Conservation (phyloP, 1,140 invertebrate genomes). For the Phocides pigmalion region DNA sequence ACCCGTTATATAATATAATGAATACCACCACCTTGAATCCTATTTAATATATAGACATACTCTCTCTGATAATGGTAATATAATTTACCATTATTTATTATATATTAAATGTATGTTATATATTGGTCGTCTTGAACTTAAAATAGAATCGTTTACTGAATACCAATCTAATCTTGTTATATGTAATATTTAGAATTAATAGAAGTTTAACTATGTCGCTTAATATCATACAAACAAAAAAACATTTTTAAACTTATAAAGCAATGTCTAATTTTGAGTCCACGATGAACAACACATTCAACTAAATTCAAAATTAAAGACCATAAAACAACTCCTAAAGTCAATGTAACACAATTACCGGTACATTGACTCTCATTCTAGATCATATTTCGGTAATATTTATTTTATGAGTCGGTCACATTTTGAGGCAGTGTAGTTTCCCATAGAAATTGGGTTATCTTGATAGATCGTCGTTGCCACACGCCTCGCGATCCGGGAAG, state of each 20-base stretch:
- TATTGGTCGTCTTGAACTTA: too few species aligned
- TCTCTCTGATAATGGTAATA: too few species aligned
- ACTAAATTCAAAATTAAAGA: not conserved
- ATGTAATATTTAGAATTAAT: too few species aligned
- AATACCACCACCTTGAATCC: too few species aligned
- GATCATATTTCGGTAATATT: constrained; percentile 42
- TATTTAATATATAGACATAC: too few species aligned
- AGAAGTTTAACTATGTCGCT: too few species aligned
- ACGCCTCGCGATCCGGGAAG: constrained; percentile 47
- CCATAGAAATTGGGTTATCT: constrained; percentile 78
- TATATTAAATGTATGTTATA: too few species aligned
- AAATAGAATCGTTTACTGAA: too few species aligned
- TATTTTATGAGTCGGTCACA: constrained; percentile 45
- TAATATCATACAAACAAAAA: not conserved
- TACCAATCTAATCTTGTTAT: too few species aligned
- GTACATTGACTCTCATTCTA: constrained; percentile 18
- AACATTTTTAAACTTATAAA: not conserved
- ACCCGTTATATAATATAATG: too few species aligned
- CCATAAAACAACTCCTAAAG: not conserved
- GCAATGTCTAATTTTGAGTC: not conserved
- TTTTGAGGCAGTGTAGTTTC: constrained; percentile 56
- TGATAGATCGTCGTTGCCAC: constrained; percentile 70
- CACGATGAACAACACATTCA: not conserved
- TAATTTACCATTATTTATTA: too few species aligned
- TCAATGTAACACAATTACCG: constrained; percentile 3